Conservation (phyloP, 2,888 invertebrate species). For the Hemaris fuciformis region DNA sequence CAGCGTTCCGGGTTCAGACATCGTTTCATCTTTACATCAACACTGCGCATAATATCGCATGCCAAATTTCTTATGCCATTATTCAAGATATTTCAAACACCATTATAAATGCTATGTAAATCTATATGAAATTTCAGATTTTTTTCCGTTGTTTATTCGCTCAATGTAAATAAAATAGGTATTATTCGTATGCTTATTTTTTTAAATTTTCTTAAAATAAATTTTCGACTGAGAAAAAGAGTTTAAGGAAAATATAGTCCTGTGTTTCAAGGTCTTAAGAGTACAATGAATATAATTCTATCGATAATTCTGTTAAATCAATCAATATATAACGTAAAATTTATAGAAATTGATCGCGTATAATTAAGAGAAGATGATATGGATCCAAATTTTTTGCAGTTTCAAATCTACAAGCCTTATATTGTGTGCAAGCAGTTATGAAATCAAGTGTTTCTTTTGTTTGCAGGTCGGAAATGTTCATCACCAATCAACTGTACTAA, state of each 20-base stretch:
- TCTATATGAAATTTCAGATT: neutral
- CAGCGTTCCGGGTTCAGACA: neutral
- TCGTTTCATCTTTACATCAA: constrained; percentile 9
- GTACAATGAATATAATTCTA: too few relatives aligned
- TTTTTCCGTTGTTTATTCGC: too few relatives aligned
- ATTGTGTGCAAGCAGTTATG: neutral
- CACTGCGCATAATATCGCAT: neutral
- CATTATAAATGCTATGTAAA: constrained; percentile 4
- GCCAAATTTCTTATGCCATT: neutral
- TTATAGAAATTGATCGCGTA: neutral
- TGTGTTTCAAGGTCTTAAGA: neutral
- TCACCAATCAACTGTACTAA: constrained; percentile 69
- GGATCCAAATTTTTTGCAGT: too few relatives aligned
- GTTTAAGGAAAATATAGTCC: too few relatives aligned
- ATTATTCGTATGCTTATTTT: too few relatives aligned
- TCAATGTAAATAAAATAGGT: too few relatives aligned
- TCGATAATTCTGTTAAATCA: too few relatives aligned
- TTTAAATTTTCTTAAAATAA: too few relatives aligned
- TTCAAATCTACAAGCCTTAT: too few relatives aligned
- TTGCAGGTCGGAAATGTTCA: constrained; percentile 66
- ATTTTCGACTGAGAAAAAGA: too few relatives aligned
- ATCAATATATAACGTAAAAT: too few relatives aligned
- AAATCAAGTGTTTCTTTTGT: constrained; percentile 49
- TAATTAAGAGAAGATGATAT: neutral
- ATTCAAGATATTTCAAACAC: constrained; percentile 13